Evolutionary conservation across 1,140 invertebrate genomes (phyloP), one percentile per base, ranked within the genome.

Genomic region (Drosophila miranda): DNA sequence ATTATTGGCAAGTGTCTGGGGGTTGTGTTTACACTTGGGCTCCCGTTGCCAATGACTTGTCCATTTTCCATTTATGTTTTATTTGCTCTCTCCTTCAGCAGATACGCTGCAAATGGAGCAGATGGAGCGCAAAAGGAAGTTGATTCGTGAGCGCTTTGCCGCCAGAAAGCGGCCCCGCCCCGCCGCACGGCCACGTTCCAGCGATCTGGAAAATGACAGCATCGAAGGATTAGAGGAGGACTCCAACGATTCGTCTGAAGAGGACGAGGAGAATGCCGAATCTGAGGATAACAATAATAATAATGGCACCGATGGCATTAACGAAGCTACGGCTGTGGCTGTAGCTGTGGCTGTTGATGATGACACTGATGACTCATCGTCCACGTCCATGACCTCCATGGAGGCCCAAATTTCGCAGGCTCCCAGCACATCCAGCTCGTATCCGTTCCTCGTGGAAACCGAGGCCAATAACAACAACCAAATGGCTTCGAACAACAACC

Each of bases 341-440:
- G 4, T 30, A 0, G 19, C 1, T 19, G 2, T 16, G 28, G 28
- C 8, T 9, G 30, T 30, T 9, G 61, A 50, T 34, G 61, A 67
- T 41, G 51, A 58, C 23, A 9, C 30, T 30, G 14, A 26, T 8
- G 16, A 41, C 14, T 19, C 53, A 30, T 55, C 46, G 7, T 41
- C 30, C 46, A 56, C 68, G 5, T 86, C 81, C 13, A 70, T 80
- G 43, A 77, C 81, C 38, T 84, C 81, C 1, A 86, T 86, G 81
- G 81, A 86, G 69, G 80, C 81, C 8, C 81, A 84, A 45, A n/a
- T 84, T 7, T 84, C 81, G 2, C 68, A 77, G 51, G 68, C 73
- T 3, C 77, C 77, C 8, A 86, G 81, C 81, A 81, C 68, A 9
- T 77, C 82, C 4, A 73, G 66, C 34, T 83, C 79, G 4, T 23